phyloP scores from a whole-genome alignment of 2,113 vertebrate species.

The Albula goreensis region DNA sequence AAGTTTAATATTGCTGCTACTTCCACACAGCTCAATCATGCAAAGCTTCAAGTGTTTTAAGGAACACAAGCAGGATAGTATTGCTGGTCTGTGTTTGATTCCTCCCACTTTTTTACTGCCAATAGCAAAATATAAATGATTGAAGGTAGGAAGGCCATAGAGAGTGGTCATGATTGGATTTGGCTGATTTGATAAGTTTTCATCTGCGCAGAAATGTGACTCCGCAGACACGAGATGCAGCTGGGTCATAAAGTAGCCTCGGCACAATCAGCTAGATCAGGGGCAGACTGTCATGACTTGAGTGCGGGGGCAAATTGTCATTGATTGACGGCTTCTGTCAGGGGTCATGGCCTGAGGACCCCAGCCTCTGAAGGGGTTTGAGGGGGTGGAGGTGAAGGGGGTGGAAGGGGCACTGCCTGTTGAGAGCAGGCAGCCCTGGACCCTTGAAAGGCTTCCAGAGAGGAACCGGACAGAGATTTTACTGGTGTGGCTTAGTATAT shows the following conservation, averaged over 20 bases:
- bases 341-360: not conserved
- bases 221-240: not conserved
- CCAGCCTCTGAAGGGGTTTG: not conserved
- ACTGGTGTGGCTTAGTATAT: not conserved
- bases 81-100: not conserved
- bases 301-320: slow-evolving; percentile 5
- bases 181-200: not conserved
- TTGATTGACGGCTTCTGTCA: not conserved
- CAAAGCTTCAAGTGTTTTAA: not conserved
- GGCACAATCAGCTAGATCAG: not conserved
- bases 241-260: not conserved
- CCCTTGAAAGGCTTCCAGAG: not conserved
- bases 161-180: not conserved
- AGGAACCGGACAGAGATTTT: not conserved
- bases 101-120: no score
- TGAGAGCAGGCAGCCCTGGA: not conserved
- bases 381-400: not conserved
- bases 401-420: not conserved
- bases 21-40: not conserved
- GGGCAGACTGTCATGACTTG: not conserved
- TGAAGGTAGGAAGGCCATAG: not conserved
- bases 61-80: not conserved
- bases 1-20: not conserved
- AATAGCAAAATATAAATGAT: not conserved
- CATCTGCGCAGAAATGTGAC: not conserved